Percentiles rank a stretch among this genome's conserved stretches.
Conservation (phyloP, 2,888 invertebrate species). For the Isoperla grammatica region DNA sequence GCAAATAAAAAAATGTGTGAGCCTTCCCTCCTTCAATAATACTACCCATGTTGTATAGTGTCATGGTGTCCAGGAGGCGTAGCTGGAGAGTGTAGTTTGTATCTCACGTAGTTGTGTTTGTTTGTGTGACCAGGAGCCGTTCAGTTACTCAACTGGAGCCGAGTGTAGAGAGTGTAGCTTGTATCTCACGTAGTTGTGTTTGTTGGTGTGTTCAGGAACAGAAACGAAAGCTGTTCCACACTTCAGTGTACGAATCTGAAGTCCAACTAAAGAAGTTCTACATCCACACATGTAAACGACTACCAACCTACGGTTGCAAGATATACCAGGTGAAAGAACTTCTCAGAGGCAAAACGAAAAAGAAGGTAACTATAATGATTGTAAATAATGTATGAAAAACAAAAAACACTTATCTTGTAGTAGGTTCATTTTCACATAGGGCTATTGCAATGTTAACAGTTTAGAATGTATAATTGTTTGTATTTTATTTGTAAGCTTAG, state of each 20-base stretch:
- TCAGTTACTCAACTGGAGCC: too few relatives aligned
- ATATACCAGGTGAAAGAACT: constrained; percentile 58
- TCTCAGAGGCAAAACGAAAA: constrained; percentile 52
- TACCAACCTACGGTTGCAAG: constrained; percentile 56
- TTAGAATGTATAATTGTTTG: too few relatives aligned
- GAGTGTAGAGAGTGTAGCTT: background rate
- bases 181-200: constrained; percentile 1
- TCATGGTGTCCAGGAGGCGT: too few relatives aligned
- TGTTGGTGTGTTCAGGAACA: constrained; percentile 49
- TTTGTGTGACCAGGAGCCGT: constrained; percentile 49
- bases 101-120: constrained; percentile 15
- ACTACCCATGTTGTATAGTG: too few relatives aligned
- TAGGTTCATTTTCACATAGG: too few relatives aligned
- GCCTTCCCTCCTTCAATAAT: too few relatives aligned
- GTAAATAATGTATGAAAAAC: too few relatives aligned
- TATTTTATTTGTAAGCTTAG: too few relatives aligned
- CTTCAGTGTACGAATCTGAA: constrained; percentile 57
- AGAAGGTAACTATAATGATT: constrained; percentile 54
- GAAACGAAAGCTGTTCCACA: constrained; percentile 57
- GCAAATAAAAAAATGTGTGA: too few relatives aligned
- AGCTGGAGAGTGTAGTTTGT: background rate
- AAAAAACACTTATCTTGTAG: too few relatives aligned
- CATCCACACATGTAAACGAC: constrained; percentile 54
- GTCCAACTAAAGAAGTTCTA: constrained; percentile 57
- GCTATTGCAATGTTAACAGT: too few relatives aligned